Percentiles rank a stretch among this genome's conserved stretches.
These are phyloP conservation scores for Tetranychus urticae DNA, from an alignment of 1,140 invertebrate genomes.

Conservation along the genomic window DNA sequence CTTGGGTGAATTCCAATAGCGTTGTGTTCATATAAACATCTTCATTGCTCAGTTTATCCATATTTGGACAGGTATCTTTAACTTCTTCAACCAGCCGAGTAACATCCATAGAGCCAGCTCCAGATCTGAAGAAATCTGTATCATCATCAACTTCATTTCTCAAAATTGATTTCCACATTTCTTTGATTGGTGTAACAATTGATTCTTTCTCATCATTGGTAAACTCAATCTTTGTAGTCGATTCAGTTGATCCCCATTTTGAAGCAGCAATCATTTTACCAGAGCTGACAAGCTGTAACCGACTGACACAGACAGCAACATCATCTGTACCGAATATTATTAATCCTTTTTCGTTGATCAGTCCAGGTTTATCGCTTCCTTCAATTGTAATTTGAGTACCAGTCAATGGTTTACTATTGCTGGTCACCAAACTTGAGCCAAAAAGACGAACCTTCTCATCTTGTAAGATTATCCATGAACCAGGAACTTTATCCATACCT, in stretches of 20 bases:
- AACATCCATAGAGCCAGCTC: constrained; percentile 88
- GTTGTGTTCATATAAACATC: constrained; percentile 77
- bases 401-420: too few species aligned
- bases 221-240: constrained; percentile 22
- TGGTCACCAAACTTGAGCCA: background rate
- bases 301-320: constrained; percentile 30
- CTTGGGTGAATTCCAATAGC: constrained; percentile 50
- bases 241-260: constrained; percentile 38
- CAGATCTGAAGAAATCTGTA: constrained; percentile 74
- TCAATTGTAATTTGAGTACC: too few species aligned
- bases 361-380: constrained; percentile 31
- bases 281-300: constrained; percentile 13
- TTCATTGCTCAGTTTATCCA: constrained; percentile 51
- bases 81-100: constrained; percentile 77
- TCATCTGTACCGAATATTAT: constrained; percentile 53
- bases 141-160: constrained; percentile 43
- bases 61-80: constrained; percentile 31
- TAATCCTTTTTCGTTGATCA: constrained; percentile 51
- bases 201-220: constrained; percentile 41
- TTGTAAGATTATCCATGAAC: constrained; percentile 50
- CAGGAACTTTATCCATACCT: constrained; percentile 73
- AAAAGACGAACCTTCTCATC: constrained; percentile 23
- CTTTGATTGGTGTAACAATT: constrained; percentile 28
- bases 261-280: constrained; percentile 59
- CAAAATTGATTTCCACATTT: constrained; percentile 64